Evolutionary conservation across 2,888 invertebrate species (phyloP), one percentile per base, ranked within the genome.

Genomic region (Amblyteles armatorius): DNA sequence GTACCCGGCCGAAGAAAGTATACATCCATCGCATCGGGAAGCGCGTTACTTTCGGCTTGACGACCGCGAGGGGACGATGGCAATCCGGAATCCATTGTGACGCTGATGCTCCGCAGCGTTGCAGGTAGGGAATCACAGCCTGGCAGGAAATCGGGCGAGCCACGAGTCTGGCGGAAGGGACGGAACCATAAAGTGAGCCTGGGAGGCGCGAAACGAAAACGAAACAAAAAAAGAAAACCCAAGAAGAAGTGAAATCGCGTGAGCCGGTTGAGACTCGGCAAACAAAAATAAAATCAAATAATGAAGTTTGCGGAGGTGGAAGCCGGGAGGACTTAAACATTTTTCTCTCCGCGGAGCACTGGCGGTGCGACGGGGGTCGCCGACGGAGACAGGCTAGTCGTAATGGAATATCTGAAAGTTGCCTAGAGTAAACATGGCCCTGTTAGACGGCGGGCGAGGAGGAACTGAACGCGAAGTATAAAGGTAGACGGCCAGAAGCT

Each of bases 371-470:
- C 26, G 60, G 55, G 22, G 36, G 13, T 16, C 4, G 44, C 50
- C 74, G 36, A 67, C 63, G 50, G 67, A 79, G 79, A 72, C 72
- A 85, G 81, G 84, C 82, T 81, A 78, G 86, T 86, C 86, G 84
- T 90, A 89, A 91, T 91, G 90, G 88, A 89, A 91, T 91, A 91
- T 90, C 89, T 87, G 88, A 88, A 88, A 88, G 82, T 88, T 88
- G 84, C 76, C 85, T 73, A 76, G 87, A 71, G 87, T 83, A 90
- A 90, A 90, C 87, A 90, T 85, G 82, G 86, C 73, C 78, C 74
- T 72, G 82, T 77, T 69, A 76, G 69, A 82, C 80, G 71, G 69
- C 48, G 50, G 40, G 65, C 36, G 33, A 68, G 48, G 52, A 36
- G 50, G 33, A 73, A 76, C 60, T 52, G 44, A 76, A 60, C 57